These are phyloP conservation scores for Drosophila grimshawi DNA, from an alignment of 1,140 invertebrate species.

Conservation along the genomic window DNA sequence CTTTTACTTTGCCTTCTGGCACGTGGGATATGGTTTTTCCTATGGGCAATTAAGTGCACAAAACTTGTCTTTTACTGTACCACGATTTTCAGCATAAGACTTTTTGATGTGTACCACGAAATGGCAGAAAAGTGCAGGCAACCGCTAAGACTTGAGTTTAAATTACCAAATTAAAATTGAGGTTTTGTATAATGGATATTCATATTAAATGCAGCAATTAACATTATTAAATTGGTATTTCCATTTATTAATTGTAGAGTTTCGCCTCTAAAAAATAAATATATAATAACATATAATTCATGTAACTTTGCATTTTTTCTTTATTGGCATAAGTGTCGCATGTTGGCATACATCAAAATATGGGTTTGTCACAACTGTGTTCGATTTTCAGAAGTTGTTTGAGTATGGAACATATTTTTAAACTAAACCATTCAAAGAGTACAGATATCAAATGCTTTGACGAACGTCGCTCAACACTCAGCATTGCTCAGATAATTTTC, in stretches of 20 bases:
- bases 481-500: slow-evolving; percentile 9
- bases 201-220: no score
- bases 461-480: neutral
- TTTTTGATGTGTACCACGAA: neutral
- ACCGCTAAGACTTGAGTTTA: slow-evolving; percentile 4
- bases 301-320: no score
- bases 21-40: slow-evolving; percentile 27
- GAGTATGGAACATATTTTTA: no score
- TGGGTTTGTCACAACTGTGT: no score
- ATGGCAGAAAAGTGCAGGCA: neutral
- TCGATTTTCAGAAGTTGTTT: no score
- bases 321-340: no score
- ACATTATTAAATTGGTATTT: neutral
- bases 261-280: no score
- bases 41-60: slow-evolving; percentile 50
- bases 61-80: slow-evolving; percentile 21
- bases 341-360: no score
- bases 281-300: no score
- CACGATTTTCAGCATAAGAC: neutral
- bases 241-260: neutral
- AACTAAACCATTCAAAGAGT: no score
- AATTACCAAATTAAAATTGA: neutral
- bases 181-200: neutral
- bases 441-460: neutral
- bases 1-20: slow-evolving; percentile 53